These are phyloP conservation scores for Homalodisca vitripennis DNA, from an alignment of 1,140 invertebrate genomes.

Conservation along the genomic window DNA sequence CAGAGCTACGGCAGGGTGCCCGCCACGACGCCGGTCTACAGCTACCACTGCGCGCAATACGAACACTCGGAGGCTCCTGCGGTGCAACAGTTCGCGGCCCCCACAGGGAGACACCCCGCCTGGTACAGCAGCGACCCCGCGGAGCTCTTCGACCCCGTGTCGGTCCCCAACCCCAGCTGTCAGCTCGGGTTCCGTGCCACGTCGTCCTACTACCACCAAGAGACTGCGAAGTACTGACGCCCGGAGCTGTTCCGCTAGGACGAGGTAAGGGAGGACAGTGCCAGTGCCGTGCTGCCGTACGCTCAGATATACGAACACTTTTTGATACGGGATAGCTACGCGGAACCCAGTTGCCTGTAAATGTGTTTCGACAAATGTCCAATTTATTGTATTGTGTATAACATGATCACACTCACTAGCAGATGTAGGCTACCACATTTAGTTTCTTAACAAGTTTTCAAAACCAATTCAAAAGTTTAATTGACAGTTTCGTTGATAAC, in stretches of 20 bases:
- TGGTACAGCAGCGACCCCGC: slow-evolving; percentile 34
- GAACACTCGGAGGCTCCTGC: slow-evolving; percentile 33
- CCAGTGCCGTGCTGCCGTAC: background rate
- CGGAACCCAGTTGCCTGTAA: too few relatives aligned
- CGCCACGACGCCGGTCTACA: slow-evolving; percentile 27
- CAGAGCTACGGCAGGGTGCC: slow-evolving; percentile 23
- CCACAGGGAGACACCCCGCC: slow-evolving; percentile 35
- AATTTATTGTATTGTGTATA: background rate
- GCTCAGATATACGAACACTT: background rate
- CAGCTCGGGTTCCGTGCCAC: slow-evolving; percentile 38
- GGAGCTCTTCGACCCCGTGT: slow-evolving; percentile 36
- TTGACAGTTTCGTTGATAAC: too few relatives aligned
- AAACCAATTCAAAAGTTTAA: too few relatives aligned
- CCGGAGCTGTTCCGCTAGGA: slow-evolving; percentile 10
- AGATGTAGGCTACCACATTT: background rate
- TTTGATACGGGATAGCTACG: background rate
- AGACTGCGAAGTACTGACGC: slow-evolving; percentile 29
- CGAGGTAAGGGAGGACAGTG: background rate
- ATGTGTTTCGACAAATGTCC: too few relatives aligned
- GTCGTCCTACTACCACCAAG: slow-evolving; percentile 35
- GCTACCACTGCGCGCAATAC: slow-evolving; percentile 26
- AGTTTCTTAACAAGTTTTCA: too few relatives aligned
- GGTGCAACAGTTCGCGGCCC: slow-evolving; percentile 29
- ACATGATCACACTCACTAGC: background rate
- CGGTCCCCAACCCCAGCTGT: slow-evolving; percentile 32